Evolutionary conservation across 2,888 invertebrate genomes (phyloP).

Genomic region (Myopa tessellatipennis): DNA sequence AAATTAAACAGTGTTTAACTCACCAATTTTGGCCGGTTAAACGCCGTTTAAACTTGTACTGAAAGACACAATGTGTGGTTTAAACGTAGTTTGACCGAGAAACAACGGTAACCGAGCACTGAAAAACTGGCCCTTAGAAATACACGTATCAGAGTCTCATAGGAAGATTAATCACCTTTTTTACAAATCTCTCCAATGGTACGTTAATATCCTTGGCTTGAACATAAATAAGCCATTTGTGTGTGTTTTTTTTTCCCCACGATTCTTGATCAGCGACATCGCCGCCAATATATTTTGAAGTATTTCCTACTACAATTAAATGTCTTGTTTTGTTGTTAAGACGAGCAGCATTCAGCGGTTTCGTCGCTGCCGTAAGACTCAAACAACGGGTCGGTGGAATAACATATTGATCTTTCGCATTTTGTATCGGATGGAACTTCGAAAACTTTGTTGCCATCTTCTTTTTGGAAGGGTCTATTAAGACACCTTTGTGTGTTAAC

Average conservation of each 20-base stretch:
- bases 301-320: conserved; percentile 75
- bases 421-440: background rate
- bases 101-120: too few species aligned
- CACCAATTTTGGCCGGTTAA: too few species aligned
- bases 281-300: conserved; percentile 84
- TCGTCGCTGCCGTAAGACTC: conserved; percentile 10
- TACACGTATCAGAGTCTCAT: background rate
- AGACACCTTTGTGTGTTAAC: conserved; percentile 58
- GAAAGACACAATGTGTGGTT: too few species aligned
- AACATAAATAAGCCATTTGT: conserved; percentile 93
- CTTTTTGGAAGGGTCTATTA: conserved; percentile 59
- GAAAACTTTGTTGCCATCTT: background rate
- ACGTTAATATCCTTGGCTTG: conserved; percentile 74
- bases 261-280: conserved; percentile 69
- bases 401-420: background rate
- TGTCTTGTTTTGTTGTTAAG: conserved; percentile 70
- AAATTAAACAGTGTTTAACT: too few species aligned
- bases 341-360: conserved; percentile 45
- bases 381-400: background rate
- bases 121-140: too few species aligned
- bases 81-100: too few species aligned
- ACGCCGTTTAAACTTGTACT: too few species aligned
- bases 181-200: conserved; percentile 74
- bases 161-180: conserved; percentile 70
- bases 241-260: conserved; percentile 75